These are phyloP conservation scores for Drosophila differens DNA, from an alignment of 2,888 invertebrate genomes.

Conservation along the genomic window DNA sequence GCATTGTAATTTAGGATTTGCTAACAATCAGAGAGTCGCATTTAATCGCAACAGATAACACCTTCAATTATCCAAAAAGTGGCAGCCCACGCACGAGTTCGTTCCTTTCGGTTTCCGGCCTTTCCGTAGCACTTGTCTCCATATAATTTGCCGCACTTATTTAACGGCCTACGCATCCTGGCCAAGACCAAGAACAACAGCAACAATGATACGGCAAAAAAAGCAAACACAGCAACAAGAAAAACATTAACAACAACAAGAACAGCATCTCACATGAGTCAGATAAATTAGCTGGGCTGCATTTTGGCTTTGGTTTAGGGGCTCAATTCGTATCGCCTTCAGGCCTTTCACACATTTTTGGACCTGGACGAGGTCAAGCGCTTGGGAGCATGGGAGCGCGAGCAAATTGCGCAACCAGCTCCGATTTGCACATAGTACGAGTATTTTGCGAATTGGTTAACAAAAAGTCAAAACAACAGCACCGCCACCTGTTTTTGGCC, in stretches of 20 bases:
- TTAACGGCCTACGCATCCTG: slow-evolving; percentile 70
- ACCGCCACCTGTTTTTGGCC: slow-evolving; percentile 58
- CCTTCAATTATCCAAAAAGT: slow-evolving; percentile 43
- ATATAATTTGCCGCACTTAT: slow-evolving; percentile 79
- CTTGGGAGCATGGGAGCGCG: slow-evolving; percentile 68
- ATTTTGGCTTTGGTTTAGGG: slow-evolving; percentile 21
- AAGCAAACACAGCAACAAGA: slow-evolving; percentile 4
- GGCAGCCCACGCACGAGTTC: slow-evolving; percentile 43
- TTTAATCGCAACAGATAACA: slow-evolving; percentile 24
- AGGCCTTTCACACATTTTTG: slow-evolving; percentile 62
- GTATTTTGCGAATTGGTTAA: slow-evolving; percentile 57
- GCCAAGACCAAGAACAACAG: slow-evolving; percentile 17
- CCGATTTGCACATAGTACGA: slow-evolving; percentile 66
- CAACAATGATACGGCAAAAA: slow-evolving; percentile 12
- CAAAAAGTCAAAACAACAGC: slow-evolving; percentile 11
- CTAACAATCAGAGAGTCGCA: slow-evolving; percentile 15
- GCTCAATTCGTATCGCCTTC: slow-evolving; percentile 9
- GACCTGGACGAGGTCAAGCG: slow-evolving; percentile 63
- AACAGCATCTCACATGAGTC: slow-evolving; percentile 44
- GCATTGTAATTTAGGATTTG: slow-evolving; percentile 11
- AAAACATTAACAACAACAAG: not conserved
- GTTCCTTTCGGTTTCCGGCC: slow-evolving; percentile 49
- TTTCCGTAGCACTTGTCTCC: slow-evolving; percentile 65
- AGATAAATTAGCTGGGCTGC: slow-evolving; percentile 65
- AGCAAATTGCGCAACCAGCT: slow-evolving; percentile 67